These are phyloP conservation scores for Motacilla alba DNA, from an alignment of 2,113 vertebrate genomes.

Conservation along the genomic window DNA sequence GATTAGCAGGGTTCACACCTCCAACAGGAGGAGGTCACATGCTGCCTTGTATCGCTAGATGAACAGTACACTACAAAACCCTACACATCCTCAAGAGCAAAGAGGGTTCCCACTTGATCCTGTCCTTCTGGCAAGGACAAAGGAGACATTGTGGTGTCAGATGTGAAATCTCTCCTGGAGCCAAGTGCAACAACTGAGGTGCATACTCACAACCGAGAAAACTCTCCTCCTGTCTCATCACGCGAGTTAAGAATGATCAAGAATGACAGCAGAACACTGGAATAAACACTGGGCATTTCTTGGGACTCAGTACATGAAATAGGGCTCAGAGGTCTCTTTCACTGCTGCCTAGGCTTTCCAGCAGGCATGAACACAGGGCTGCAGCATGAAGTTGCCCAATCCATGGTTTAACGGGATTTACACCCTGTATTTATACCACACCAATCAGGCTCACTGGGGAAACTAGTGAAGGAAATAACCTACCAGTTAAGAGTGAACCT, in stretches of 20 bases:
- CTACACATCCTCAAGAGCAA: background rate
- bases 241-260: background rate
- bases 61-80: background rate
- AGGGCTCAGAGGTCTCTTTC: background rate
- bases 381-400: background rate
- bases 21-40: background rate
- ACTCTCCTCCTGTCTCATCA: background rate
- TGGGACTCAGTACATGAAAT: fast-evolving
- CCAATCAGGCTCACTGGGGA: background rate
- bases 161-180: background rate
- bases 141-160: background rate
- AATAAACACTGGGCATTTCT: background rate
- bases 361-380: background rate
- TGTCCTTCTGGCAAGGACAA: background rate
- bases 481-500: background rate
- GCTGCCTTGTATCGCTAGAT: background rate
- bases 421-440: background rate
- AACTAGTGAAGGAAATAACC: background rate
- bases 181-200: background rate
- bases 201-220: background rate
- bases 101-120: fast-evolving
- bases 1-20: background rate
- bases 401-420: background rate
- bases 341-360: background rate
- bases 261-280: background rate